Evolutionary conservation across 1,140 invertebrate genomes (phyloP), one percentile per base, ranked within the genome.

Genomic region (Caenorhabditis inopinata): DNA sequence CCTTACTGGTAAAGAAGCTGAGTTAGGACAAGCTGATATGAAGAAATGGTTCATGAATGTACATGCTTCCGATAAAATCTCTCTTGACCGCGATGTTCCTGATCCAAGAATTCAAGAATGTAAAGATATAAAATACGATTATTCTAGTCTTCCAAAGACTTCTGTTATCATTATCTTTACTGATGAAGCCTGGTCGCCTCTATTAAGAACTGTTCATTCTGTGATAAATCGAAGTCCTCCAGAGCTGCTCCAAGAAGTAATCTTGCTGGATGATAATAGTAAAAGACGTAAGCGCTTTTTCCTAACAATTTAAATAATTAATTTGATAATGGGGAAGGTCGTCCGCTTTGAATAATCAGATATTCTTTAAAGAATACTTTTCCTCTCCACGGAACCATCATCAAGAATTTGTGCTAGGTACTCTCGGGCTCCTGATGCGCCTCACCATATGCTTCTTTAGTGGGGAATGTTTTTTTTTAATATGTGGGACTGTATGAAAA

Each of bases 231-330:
- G 93, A 79, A 93, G 93, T 12, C 92, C 94, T 3, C 81, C 90
- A 0, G 87, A 92, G 79, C 89, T 92, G 42, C 87, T 94, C 14
- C 91, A 93, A 85, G 94, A 96, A 90, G 93, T 96, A 78, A 92
- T 96, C 84, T 90, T 96, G 21, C 93, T 96, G 2, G 94, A 96
- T 89, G 95, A 96, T 90, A 93, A 92, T 87, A 95, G 94, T 85
- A 93, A 94, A 62, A 91, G 93, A 88, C 91, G 92, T 92, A 89
- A 89, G 86, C 75, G 14, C 14, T 51, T 32, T 2, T 1, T 32
- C 2, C 6, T 21, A 4, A 38, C 9, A 21, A 18, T 23, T 42
- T 5, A 14, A 14, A 42, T 7, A 42, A 42, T 42, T 42, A 14
- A 14, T 42, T 42, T 5, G 14, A 85, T 94, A 96, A 90, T 25